Conservation (phyloP, 2,113 vertebrate species). For the Rhegmatorhina hoffmannsi region DNA sequence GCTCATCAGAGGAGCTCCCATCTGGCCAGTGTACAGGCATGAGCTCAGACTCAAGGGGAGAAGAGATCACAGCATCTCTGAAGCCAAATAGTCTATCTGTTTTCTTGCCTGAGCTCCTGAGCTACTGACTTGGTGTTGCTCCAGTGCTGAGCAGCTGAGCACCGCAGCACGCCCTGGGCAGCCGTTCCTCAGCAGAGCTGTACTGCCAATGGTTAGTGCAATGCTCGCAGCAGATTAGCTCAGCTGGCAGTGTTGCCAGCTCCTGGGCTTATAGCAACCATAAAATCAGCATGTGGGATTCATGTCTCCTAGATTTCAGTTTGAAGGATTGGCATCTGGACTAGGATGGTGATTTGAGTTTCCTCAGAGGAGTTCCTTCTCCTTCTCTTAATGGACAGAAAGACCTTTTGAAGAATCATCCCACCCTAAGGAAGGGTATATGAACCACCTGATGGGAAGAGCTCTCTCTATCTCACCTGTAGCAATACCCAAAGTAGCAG, state of each 20-base stretch:
- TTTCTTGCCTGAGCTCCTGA: background rate
- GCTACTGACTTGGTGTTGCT: background rate
- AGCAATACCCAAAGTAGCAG: background rate
- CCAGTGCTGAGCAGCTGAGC: background rate
- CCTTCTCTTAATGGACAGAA: background rate
- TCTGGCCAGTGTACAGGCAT: background rate
- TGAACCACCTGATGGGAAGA: background rate
- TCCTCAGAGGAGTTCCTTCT: background rate
- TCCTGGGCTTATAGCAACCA: background rate
- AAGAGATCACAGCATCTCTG: background rate
- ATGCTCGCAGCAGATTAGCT: background rate
- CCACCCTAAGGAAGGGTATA: background rate
- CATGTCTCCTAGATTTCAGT: background rate
- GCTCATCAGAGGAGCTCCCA: background rate
- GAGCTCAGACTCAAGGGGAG: background rate
- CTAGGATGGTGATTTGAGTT: background rate
- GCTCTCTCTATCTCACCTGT: background rate
- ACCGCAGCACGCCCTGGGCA: rapidly evolving
- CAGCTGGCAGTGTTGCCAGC: background rate
- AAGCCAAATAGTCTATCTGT: background rate
- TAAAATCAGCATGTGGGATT: background rate
- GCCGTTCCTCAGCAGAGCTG: background rate
- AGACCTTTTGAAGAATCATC: background rate
- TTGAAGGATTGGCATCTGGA: background rate
- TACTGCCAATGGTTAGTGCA: background rate